Evolutionary conservation across 2,888 invertebrate species (phyloP).

Genomic region (Agonopterix alstromeriana): DNA sequence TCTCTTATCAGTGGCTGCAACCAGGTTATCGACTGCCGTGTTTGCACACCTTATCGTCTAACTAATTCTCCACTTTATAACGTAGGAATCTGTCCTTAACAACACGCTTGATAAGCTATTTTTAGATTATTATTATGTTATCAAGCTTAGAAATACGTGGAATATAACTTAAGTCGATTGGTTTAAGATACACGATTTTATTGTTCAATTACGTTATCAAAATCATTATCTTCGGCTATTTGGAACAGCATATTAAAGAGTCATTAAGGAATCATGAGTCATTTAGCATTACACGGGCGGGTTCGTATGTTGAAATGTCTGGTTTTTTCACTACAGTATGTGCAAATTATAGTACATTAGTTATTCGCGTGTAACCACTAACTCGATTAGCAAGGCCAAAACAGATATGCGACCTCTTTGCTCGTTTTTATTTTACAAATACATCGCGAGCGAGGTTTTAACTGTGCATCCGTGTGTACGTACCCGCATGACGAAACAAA

Average conservation of each 20-base stretch:
- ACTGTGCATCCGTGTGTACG: constrained; percentile 21
- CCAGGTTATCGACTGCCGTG: constrained; percentile 68
- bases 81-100: constrained; percentile 39
- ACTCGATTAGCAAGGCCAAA: constrained; percentile 68
- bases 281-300: constrained; percentile 24
- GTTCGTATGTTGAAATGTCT: constrained; percentile 24
- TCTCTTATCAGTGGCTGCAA: constrained; percentile 53
- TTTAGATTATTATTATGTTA: constrained; percentile 40
- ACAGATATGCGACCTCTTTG: constrained; percentile 69
- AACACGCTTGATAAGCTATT: constrained; percentile 52
- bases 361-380: constrained; percentile 58
- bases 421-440: constrained; percentile 50
- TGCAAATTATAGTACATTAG: constrained; percentile 54
- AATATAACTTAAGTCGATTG: constrained; percentile 19
- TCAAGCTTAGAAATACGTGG: constrained; percentile 4
- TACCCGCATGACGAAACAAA: constrained; percentile 33
- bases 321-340: constrained; percentile 32
- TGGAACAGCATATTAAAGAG: constrained; percentile 23
- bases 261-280: constrained; percentile 24
- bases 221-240: constrained; percentile 29
- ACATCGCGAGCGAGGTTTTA: constrained; percentile 40
- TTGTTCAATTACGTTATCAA: constrained; percentile 13
- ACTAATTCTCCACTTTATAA: constrained; percentile 52
- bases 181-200: constrained; percentile 17
- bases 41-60: constrained; percentile 55